These are phyloP conservation scores for Leptopilina myrica DNA, from an alignment of 2,888 invertebrate species.

Conservation along the genomic window DNA sequence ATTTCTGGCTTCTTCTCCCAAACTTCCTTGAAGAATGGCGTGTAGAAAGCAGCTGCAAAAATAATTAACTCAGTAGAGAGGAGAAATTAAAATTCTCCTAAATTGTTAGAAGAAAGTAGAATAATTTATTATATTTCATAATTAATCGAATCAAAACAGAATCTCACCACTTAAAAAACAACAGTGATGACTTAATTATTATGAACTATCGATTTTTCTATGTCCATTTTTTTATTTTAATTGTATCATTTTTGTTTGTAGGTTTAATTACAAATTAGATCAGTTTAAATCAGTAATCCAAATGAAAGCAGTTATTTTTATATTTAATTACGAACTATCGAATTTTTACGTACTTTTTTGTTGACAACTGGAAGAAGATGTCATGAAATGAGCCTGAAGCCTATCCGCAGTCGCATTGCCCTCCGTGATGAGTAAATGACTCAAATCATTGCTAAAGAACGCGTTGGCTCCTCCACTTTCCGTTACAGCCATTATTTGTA, in stretches of 20 bases:
- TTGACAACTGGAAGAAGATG: slow-evolving; percentile 89
- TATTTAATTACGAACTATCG: not conserved
- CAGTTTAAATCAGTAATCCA: no score
- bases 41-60: slow-evolving; percentile 91
- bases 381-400: slow-evolving; percentile 94
- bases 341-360: slow-evolving; percentile 85
- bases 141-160: no score
- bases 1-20: slow-evolving; percentile 98
- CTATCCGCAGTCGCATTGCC: slow-evolving; percentile 95
- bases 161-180: no score
- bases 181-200: no score
- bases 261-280: no score
- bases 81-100: not conserved
- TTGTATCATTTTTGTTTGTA: not conserved
- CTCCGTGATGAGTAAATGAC: slow-evolving; percentile 93
- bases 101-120: slow-evolving; percentile 23
- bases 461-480: slow-evolving; percentile 93
- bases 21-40: slow-evolving; percentile 96
- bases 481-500: slow-evolving; percentile 95
- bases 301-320: not conserved
- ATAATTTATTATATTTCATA: not conserved
- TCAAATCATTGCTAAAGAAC: slow-evolving; percentile 92
- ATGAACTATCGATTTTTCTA: slow-evolving; percentile 47
- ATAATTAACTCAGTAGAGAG: not conserved
- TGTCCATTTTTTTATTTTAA: slow-evolving; percentile 83